A percentile compares a stretch with the other conserved stretches of the same genome.
Evolutionary conservation across 2,797 vertebrate species (phyloP).

Genomic region (Pelodytes ibericus): DNA sequence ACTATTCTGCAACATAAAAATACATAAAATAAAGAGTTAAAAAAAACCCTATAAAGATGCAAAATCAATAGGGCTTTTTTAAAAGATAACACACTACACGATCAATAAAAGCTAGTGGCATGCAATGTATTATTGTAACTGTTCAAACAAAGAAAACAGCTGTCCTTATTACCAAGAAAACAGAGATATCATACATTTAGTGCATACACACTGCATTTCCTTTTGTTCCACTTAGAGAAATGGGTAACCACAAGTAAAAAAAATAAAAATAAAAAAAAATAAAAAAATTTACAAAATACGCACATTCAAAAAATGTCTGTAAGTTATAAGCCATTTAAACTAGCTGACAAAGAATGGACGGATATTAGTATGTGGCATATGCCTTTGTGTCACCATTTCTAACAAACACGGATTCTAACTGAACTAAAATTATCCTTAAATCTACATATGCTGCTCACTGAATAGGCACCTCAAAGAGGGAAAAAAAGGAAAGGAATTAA

Average conservation of each 20-base stretch:
- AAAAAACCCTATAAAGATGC: too few relatives aligned
- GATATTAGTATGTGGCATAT: too few relatives aligned
- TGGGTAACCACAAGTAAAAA: background rate
- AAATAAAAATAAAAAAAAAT: background rate
- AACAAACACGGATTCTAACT: too few relatives aligned
- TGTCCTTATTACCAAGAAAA: background rate
- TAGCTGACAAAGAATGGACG: too few relatives aligned
- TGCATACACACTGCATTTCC: background rate
- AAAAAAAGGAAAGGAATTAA: constrained; percentile 60
- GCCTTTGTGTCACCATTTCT: too few relatives aligned
- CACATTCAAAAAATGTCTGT: too few relatives aligned
- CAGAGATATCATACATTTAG: background rate
- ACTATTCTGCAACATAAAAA: too few relatives aligned
- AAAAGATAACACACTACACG: background rate
- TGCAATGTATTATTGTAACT: background rate
- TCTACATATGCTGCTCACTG: too few relatives aligned
- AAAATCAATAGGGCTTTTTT: too few relatives aligned
- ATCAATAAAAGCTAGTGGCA: background rate
- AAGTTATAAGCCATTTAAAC: too few relatives aligned
- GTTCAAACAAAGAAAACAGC: background rate
- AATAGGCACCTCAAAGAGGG: background rate
- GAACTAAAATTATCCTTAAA: too few relatives aligned
- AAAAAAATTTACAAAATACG: background rate
- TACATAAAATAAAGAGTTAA: too few relatives aligned
- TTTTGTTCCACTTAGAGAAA: background rate